phyloP scores from a whole-genome alignment of 2,113 vertebrate genomes.

The Chaetura pelagica region DNA sequence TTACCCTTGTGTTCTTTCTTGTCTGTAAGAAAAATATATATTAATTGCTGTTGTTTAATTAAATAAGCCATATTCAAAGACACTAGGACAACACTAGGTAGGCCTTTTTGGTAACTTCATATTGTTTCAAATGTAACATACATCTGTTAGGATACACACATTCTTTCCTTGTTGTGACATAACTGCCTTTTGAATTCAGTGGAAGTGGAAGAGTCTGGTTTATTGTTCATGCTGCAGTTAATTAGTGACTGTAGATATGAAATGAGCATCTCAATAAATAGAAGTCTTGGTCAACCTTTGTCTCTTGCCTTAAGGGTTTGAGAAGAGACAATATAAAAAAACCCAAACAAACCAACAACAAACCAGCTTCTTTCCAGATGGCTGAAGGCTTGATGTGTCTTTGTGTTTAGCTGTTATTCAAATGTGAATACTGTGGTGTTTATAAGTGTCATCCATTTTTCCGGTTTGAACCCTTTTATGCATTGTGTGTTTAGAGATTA shows the following conservation, averaged over 20 bases:
- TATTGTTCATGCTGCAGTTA: conserved; percentile 39
- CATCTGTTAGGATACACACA: not conserved
- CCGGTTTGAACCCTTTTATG: conserved; percentile 77
- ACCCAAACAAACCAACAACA: not conserved
- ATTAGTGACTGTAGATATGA: conserved; percentile 74
- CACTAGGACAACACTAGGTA: not conserved
- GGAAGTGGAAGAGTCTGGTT: conserved; percentile 50
- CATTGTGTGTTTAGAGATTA: conserved; percentile 76
- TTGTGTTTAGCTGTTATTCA: conserved; percentile 82
- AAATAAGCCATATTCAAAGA: not conserved
- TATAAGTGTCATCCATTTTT: conserved; percentile 78
- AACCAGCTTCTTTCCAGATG: conserved; percentile 76
- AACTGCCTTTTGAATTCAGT: conserved; percentile 35
- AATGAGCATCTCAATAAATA: conserved; percentile 78
- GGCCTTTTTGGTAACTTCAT: not conserved
- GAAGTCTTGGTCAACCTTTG: conserved; percentile 77
- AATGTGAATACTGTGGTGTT: conserved; percentile 76
- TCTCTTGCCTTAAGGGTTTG: conserved; percentile 78
- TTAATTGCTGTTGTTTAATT: not conserved
- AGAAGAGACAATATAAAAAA: conserved; percentile 76
- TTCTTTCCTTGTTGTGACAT: conserved; percentile 43
- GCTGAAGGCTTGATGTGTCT: conserved; percentile 77
- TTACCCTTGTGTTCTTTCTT: not conserved
- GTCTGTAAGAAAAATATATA: not conserved
- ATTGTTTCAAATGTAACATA: not conserved